Base-by-base conservation (phyloP, 2,888 invertebrate genomes). In the Eristalinus sepulchralis region DNA sequence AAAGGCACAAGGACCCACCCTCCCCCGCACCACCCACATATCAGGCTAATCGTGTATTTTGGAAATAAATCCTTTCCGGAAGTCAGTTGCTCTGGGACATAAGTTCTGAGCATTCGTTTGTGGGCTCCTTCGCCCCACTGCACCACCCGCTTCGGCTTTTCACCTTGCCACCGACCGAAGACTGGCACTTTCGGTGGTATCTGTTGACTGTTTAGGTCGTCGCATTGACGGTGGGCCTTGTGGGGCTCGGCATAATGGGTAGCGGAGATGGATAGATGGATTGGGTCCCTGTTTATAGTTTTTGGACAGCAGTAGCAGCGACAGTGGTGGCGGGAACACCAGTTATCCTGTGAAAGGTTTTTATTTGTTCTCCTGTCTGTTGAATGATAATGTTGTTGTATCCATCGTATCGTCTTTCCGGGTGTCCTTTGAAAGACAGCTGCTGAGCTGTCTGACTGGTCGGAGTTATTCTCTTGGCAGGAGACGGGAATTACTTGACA, bases 41-140 rank as follows among this genome's bases (percentile, higher is more conserved):
- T 67, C 59, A 63, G 66, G 71, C 83, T 87, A 87, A 87, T 87
- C 87, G 83, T 87, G 83, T 87, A 80, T 80, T 87, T 87, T 83
- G 80, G 67, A 83, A 83, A 87, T 83, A 87, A 87, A 87, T 87
- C 87, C 83, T 68, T 83, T 87, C 83, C 87, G 87, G 87, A 87
- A 87, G 87, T 80, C 80, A 72, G 76, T 83, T 87, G 83, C 80
- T 83, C 76, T 87, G 79, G 76, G 87, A 87, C 87, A 87, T 73
- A 87, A 87, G 83, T 83, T 83, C 76, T 83, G 83, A 83, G 83
- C 79, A 83, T 87, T 87, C 33, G 87, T 83, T 79, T 87, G 68
- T n/a, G 59, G 31, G 66, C 57, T 63, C 36, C 17, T 62, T 72
- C 13, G 57, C 2, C 33, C 63, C 60, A 39, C 22, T 60, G 24